A percentile compares a stretch with the other conserved stretches of the same genome.
Conservation (phyloP, 2,113 vertebrate species). For the Trogon melanurus region DNA sequence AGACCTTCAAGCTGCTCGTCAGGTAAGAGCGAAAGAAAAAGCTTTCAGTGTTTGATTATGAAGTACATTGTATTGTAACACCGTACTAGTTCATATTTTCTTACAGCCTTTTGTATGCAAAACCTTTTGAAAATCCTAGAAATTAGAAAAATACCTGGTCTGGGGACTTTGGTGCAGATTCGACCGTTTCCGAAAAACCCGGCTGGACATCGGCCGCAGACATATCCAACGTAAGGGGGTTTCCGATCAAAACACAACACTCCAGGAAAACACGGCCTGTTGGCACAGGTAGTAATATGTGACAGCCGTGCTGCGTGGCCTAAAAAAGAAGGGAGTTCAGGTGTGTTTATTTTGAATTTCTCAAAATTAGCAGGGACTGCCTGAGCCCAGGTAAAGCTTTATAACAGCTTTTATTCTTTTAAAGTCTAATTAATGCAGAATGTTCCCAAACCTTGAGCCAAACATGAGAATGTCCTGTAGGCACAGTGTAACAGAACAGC, state of each 20-base stretch:
- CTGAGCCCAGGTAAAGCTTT: background rate
- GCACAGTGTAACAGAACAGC: conserved; percentile 57
- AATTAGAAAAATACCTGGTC: conserved; percentile 11
- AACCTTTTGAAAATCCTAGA: background rate
- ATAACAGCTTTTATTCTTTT: conserved; percentile 22
- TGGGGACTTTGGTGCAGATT: background rate
- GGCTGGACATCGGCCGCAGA: conserved; percentile 79
- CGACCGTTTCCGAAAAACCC: conserved; percentile 48
- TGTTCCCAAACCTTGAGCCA: conserved; percentile 28
- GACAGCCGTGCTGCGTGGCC: background rate
- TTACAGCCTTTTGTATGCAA: background rate
- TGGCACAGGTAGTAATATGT: conserved; percentile 63
- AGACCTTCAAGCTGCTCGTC: background rate
- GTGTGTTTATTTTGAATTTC: background rate
- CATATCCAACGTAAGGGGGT: conserved; percentile 70
- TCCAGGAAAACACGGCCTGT: conserved; percentile 80
- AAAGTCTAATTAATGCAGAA: conserved; percentile 38
- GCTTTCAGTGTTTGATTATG: too few relatives aligned
- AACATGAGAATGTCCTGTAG: conserved; percentile 44
- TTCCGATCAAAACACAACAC: conserved; percentile 76
- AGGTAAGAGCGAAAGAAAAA: background rate
- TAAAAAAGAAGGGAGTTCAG: background rate
- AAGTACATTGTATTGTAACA: accelerated
- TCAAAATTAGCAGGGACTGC: background rate
- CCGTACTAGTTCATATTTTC: background rate